Evolutionary conservation across 2,113 vertebrate species (phyloP).

Genomic region (Parotia lawesii): DNA sequence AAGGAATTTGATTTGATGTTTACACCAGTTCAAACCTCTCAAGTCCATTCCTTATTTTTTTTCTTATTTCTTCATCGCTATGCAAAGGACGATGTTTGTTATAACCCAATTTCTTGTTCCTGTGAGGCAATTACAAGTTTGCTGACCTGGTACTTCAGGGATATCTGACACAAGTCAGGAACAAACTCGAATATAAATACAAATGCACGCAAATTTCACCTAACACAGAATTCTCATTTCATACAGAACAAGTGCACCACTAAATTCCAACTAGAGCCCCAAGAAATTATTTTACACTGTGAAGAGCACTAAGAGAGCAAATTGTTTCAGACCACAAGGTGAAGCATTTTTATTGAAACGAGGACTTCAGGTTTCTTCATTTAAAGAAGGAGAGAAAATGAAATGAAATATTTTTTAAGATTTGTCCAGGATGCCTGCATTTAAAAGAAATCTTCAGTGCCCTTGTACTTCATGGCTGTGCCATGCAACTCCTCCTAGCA

Average conservation of each 20-base stretch:
- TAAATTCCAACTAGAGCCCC: not conserved
- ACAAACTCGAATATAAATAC: not conserved
- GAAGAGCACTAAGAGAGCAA: not conserved
- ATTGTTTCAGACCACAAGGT: not conserved
- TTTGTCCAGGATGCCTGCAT: fast-evolving
- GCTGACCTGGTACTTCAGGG: not conserved
- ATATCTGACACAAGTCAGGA: not conserved
- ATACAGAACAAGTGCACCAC: not conserved
- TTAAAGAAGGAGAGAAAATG: not conserved
- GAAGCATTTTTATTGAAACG: not conserved
- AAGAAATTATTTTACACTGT: not conserved
- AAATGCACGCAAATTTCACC: not conserved
- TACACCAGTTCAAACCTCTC: not conserved
- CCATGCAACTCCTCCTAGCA: not conserved
- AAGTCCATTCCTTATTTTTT: not conserved
- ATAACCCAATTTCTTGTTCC: not conserved
- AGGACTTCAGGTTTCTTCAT: fast-evolving
- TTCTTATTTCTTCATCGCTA: not conserved
- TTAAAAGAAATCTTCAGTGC: not conserved
- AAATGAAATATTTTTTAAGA: not conserved
- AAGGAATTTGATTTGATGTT: not conserved
- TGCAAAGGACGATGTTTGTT: not conserved
- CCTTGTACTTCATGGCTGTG: not conserved
- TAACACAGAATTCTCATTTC: not conserved
- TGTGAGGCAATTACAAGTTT: not conserved